Base-by-base conservation (phyloP, 2,113 vertebrate species). In the Syngnathus scovelli region DNA sequence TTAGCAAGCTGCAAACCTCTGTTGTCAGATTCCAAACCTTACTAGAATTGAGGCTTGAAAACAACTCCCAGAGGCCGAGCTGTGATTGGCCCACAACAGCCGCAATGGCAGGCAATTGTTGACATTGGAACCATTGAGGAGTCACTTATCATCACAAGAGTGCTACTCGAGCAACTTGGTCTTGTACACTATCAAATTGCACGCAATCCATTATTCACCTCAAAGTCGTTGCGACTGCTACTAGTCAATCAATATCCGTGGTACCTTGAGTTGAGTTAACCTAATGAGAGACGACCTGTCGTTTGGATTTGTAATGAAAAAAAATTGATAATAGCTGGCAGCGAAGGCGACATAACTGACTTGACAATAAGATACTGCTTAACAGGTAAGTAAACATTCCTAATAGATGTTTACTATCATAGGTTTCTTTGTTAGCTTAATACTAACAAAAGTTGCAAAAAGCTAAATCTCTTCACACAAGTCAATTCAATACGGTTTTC, bases 1-100 rank as follows among this genome's bases (percentile, higher is more conserved):
- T 6, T 12, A 39, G 55, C 44, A 44, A 64, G 55, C 68, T 73
- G 33, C 63, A 69, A 76, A 72, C 59, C 80, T 60, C 7, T 38
- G 48, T 9, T 56, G 39, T 39, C 12, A 19, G 7, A 39, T 21
- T n/a, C 19, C 19, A 19, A 60, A 58, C 60, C 36, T 61, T 46
- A n/a, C 64, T 56, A 33, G 27, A 49, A 43, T 67, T 64, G 49
- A 78, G 59, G 46, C 27, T 49, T n/a, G 6, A 73, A 65, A 67
- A 65, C 18, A 16, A 36, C 21, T 56, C 16, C 10, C 51, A 21
- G 51, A 52, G 5, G 16, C 19, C 43, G 5, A 4, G 43, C 12
- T 46, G 12, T 46, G 43, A 46, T 16, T 46, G 43, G 43, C 6
- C 16, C 48, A 49, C 48, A 49, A 19, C 18, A 49, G 48, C 48